Evolutionary conservation across 2,113 vertebrate genomes (phyloP), one percentile per base, ranked within the genome.

Genomic region (Fregetta grallaria): DNA sequence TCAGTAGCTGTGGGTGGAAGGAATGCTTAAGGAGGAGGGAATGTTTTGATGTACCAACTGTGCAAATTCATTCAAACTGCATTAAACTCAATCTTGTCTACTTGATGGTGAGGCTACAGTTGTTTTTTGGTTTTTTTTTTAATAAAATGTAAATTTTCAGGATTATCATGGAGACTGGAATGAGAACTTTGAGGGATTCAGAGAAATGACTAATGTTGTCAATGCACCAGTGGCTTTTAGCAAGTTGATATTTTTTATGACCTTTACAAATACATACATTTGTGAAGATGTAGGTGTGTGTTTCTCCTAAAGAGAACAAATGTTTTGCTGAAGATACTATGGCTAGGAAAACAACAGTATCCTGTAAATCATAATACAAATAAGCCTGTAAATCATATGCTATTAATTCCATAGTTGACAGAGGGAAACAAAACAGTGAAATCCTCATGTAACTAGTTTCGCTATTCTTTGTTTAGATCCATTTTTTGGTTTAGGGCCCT

Each of bases 21-120:
- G 62, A 92, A 78, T 40, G 45, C 72, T 92, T 77, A 83, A 59
- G 74, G 79, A 88, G 32, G 83, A 86, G 59, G 45, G 45, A 88
- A 68, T 53, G 18, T n/a, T 92, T 88, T 96, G 71, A 93, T 91
- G 36, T 82, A 86, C 53, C 25, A 30, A 79, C 42, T 88, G 92
- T 92, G 85, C 84, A 79, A 70, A 86, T 86, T 90, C 32, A 95
- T 96, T 94, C 38, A 38, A 96, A 63, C 52, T 75, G 50, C 58
- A 27, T 42, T 61, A 92, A 92, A 75, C 74, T 90, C 26, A 47
- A 38, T 94, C 40, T 25, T 80, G n/a, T 72, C 62, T 66, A 34
- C 49, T 65, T 68, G 40, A 67, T 42, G 17, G 30, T 67, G 30
- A 83, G 42, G 83, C 42, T 80, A 15, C 21, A n/a, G n/a, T n/a